Conservation (phyloP, 2,113 vertebrate genomes). For the Ceuthmochares aereus region DNA sequence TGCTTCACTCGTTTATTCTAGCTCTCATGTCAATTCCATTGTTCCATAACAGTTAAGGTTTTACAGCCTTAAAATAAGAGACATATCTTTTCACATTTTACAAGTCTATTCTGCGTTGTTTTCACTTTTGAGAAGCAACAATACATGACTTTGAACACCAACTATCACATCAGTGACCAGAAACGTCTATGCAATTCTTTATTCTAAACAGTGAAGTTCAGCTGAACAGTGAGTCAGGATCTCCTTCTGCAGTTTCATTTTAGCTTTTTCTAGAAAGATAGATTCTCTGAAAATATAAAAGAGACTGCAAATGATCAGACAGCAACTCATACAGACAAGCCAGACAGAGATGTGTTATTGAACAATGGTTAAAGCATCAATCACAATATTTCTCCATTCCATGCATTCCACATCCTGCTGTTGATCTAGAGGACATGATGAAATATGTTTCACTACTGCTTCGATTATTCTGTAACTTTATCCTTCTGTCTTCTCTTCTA, state of each 20-base stretch:
- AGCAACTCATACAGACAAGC: slow-evolving; percentile 10
- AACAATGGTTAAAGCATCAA: not conserved
- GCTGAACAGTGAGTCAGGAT: slow-evolving; percentile 21
- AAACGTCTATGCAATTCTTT: not conserved
- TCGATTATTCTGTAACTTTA: not conserved
- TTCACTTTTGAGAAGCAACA: slow-evolving; percentile 58
- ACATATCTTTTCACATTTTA: slow-evolving; percentile 35
- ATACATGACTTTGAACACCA: slow-evolving; percentile 51
- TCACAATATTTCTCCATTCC: not conserved
- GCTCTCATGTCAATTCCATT: slow-evolving; percentile 52
- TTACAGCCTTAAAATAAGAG: slow-evolving; percentile 61
- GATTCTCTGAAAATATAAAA: slow-evolving; percentile 34
- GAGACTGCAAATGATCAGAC: not conserved
- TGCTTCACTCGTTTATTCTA: slow-evolving; percentile 64
- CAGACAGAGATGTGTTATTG: not conserved
- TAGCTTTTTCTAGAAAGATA: slow-evolving; percentile 47
- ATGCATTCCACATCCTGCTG: not conserved
- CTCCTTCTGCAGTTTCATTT: slow-evolving; percentile 21
- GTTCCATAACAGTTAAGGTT: slow-evolving; percentile 39
- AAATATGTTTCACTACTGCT: not conserved
- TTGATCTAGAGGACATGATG: not conserved
- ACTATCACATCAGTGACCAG: slow-evolving; percentile 52
- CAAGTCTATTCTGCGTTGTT: slow-evolving; percentile 13
- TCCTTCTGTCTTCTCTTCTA: not conserved
- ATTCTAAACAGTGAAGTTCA: slow-evolving; percentile 5